phyloP scores from a whole-genome alignment of 2,888 invertebrate genomes.

The Steromphala cineraria region DNA sequence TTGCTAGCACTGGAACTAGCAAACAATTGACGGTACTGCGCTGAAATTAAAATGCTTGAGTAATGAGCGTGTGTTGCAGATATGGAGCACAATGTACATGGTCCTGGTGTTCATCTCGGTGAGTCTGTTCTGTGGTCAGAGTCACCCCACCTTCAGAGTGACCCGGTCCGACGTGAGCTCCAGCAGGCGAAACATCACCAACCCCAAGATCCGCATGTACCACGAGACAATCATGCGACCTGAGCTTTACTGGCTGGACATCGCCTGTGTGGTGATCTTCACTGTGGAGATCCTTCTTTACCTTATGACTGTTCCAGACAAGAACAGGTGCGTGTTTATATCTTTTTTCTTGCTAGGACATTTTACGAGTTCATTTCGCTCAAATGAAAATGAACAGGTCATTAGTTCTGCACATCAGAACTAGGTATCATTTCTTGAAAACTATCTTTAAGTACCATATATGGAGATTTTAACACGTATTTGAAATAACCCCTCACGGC shows the following conservation, averaged over 20 bases:
- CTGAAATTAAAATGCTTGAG: no score
- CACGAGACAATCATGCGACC: not conserved
- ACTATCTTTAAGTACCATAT: no score
- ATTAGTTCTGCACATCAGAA: no score
- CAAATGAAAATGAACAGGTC: no score
- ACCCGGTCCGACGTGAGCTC: not conserved
- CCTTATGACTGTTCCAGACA: not conserved
- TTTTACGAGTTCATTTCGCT: no score
- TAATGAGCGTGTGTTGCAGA: not conserved
- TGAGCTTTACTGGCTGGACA: not conserved
- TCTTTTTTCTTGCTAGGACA: no score
- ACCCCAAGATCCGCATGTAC: not conserved
- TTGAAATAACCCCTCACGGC: no score
- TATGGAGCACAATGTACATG: conserved; percentile 8
- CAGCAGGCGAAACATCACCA: not conserved
- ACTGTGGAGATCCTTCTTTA: not conserved
- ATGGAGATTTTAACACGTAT: no score
- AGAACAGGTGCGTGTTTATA: not conserved
- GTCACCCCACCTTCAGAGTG: not conserved
- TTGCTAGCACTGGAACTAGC: no score
- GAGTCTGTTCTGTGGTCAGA: not conserved
- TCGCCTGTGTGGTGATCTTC: conserved; percentile 11
- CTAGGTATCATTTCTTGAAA: no score
- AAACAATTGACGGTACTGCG: no score
- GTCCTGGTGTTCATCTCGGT: not conserved